Base-by-base conservation (phyloP, 2,797 vertebrate genomes). In the Aphelocoma californica region DNA sequence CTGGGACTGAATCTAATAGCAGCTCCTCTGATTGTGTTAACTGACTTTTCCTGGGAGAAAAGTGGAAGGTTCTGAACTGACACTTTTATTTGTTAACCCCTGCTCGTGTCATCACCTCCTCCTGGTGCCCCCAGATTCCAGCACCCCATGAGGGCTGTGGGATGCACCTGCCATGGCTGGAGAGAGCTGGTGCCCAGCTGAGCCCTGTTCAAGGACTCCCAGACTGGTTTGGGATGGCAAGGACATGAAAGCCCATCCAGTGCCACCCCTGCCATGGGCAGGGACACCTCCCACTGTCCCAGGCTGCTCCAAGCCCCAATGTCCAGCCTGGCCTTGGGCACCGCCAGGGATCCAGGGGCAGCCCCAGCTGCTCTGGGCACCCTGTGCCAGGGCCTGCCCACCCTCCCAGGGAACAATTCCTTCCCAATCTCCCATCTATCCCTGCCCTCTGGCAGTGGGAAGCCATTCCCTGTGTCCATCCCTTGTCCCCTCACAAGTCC, bases 201-300 rank as follows among this genome's bases (percentile, higher is more conserved):
- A 42, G 62, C 58, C 0, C 56, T 21, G 61, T 8, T n/a, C 44
- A 13, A 4, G 29, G 19, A 13, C 9, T 20, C 10, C 24, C 28
- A 51, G 6, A 1, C 4, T 34, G 28, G 5, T 9, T 1, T 23
- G 62, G 78, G 47, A 13, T n/a, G 61, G 45, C 5, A 40, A 25
- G n/a, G 53, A 18, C 7, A 1, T 2, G 0, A 20, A 5, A 38
- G 1, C 0, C 0, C 44, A 9, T 0, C 51, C 32, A 19, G 16
- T 0, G 6, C 75, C 32, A 12, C 31, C 73, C 51, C 57, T 17
- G 26, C 32, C 66, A 11, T 14, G 51, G 36, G 38, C 75, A 65
- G 75, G 60, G 75, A 65, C 75, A 45, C 29, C 77, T 88, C 1
- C 60, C 86, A 40, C 47, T 13, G 23, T 4, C 40, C 69, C 77